Base-by-base conservation (phyloP, 2,888 invertebrate genomes). In the Drosophila rellima region DNA sequence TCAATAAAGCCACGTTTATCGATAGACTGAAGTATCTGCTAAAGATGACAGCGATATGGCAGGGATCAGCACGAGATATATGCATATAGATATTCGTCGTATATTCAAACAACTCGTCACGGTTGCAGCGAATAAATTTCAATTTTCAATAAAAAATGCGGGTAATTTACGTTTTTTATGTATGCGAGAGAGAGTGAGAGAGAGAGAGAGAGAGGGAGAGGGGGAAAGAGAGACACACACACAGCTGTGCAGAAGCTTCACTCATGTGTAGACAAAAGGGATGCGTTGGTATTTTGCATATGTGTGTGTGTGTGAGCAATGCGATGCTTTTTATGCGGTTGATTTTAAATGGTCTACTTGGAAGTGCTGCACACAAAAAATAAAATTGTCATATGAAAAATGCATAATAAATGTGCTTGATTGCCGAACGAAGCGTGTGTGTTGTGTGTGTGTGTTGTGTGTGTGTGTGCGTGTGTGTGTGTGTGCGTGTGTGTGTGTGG, bases 101-200 rank as follows among this genome's bases (percentile, higher is more conserved):
- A 31, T 18, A 48, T 31, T 31, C 31, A 48, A 29, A 48, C 47
- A 29, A 48, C 47, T 48, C 44, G 23, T 55, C 20, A 10, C 15
- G 13, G 15, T 26, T 55, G 55, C 55, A 55, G 62, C 68, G 88
- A 77, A 87, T 89, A 85, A 88, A 84, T 87, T 89, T 87, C 73
- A 81, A 84, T 84, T 80, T 80, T 83, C 76, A 78, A 76, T 80
- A 87, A 84, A 85, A 88, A 86, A 83, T 88, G 89, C 90, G 87
- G 87, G 88, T 87, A 90, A 88, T 90, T 88, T 88, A 78, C 69
- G 75, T 75, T 63, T 65, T 74, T 82, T 66, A 65, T 68, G 39
- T 51, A 33, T 40, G 55, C 65, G 59, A 45, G 33, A 15, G 35
- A 23, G 33, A 2, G 37, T 7, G 18, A 26, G n/a, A 17, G 10